Percentiles rank a stretch among this genome's conserved stretches.
Evolutionary conservation across 2,113 vertebrate species (phyloP).

Genomic region (Oostethus manadensis): DNA sequence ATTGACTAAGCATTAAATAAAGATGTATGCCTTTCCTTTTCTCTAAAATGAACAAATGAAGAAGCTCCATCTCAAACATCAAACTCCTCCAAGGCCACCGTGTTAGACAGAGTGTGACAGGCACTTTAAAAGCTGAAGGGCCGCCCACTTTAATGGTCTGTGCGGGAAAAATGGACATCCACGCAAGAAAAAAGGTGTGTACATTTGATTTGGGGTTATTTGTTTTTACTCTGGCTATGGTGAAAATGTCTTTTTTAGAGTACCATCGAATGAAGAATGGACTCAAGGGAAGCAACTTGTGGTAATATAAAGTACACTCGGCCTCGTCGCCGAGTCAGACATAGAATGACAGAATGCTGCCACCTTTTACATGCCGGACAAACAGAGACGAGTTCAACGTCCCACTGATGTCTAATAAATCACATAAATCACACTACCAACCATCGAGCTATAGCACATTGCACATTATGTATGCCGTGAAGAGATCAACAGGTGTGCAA

Average conservation of each 20-base stretch:
- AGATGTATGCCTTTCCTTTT: slow-evolving; percentile 17
- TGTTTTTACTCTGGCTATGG: slow-evolving; percentile 13
- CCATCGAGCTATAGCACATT: no score
- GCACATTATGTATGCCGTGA: no score
- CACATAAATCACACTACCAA: no score
- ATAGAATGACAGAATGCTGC: no score
- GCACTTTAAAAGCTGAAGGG: slow-evolving; percentile 31
- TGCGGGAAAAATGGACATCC: slow-evolving; percentile 17
- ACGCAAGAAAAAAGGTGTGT: slow-evolving; percentile 5
- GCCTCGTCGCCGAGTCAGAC: no score
- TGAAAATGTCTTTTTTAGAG: slow-evolving; percentile 26
- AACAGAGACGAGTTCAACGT: no score
- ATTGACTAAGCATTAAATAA: slow-evolving; percentile 16
- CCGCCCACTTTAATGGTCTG: slow-evolving; percentile 1
- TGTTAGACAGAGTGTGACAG: slow-evolving; percentile 27
- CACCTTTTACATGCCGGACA: no score
- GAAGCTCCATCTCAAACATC: slow-evolving; percentile 24
- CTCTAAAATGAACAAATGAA: neutral
- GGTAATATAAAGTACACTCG: neutral
- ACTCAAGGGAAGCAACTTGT: no score
- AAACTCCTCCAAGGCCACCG: slow-evolving; percentile 35
- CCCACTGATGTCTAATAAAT: no score
- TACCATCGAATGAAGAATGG: neutral
- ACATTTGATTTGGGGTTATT: slow-evolving; percentile 34
- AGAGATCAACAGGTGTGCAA: no score